These are phyloP conservation scores for Heterotis niloticus DNA, from an alignment of 2,113 vertebrate species.

Conservation along the genomic window DNA sequence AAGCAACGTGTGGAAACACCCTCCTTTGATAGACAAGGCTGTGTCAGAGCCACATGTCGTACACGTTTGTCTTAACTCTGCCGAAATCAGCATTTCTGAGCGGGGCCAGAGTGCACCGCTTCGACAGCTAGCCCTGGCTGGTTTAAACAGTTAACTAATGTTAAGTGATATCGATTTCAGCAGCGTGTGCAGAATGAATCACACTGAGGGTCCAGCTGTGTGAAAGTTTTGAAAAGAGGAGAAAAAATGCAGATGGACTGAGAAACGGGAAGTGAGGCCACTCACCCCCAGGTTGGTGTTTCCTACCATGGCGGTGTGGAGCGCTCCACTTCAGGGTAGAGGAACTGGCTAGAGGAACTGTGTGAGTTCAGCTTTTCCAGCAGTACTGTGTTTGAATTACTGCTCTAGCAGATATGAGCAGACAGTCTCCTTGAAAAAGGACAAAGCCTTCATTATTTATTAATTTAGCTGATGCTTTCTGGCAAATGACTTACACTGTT, in stretches of 20 bases:
- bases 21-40: not conserved
- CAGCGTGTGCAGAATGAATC: too few species aligned
- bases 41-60: conserved; percentile 8
- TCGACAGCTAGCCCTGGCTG: not conserved
- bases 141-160: not conserved
- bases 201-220: not conserved
- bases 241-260: not conserved
- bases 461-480: too few species aligned
- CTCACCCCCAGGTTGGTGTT: not conserved
- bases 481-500: too few species aligned
- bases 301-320: not conserved
- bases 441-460: too few species aligned
- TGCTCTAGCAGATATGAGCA: too few species aligned
- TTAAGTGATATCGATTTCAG: too few species aligned
- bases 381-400: too few species aligned
- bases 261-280: not conserved
- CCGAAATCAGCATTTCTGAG: not conserved
- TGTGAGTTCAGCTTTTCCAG: not conserved
- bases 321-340: not conserved
- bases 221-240: not conserved
- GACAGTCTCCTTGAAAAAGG: too few species aligned
- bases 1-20: not conserved
- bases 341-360: not conserved
- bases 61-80: not conserved
- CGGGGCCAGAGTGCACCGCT: not conserved